Percentiles rank a stretch among this genome's conserved stretches.
These are phyloP conservation scores for Lagocephalus sceleratus DNA, from an alignment of 2,797 vertebrate genomes.

Conservation along the genomic window DNA sequence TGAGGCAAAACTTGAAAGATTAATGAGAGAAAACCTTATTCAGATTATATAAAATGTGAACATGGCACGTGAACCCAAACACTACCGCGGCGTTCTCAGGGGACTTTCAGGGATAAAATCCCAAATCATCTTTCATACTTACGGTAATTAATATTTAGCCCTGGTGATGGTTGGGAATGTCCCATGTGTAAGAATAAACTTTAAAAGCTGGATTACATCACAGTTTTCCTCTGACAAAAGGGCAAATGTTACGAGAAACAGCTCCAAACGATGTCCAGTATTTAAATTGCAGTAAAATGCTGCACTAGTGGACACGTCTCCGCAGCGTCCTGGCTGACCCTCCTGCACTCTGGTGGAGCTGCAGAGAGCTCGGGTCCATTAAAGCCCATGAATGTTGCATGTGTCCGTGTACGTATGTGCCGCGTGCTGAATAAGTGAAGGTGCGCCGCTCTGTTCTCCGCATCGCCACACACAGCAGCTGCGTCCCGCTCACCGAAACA, in stretches of 20 bases:
- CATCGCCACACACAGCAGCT: constrained; percentile 46
- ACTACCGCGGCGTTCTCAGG: no score
- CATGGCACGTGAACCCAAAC: no score
- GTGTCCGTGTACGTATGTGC: constrained; percentile 21
- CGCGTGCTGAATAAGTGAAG: constrained; percentile 54
- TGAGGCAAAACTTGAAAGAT: no score
- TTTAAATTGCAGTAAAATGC: constrained; percentile 7
- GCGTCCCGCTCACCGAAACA: constrained; percentile 33
- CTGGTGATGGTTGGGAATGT: no score
- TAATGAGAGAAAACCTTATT: no score
- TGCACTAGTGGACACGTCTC: not conserved
- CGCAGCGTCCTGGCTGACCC: constrained; percentile 24
- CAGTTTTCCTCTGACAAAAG: no score
- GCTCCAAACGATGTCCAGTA: not conserved
- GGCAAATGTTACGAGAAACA: not conserved
- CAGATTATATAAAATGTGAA: no score
- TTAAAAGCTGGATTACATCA: no score
- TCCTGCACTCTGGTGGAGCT: constrained; percentile 3
- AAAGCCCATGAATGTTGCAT: constrained; percentile 51
- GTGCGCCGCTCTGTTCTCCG: constrained; percentile 23
- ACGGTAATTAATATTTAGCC: no score
- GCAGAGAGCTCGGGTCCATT: constrained; percentile 36
- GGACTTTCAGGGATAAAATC: no score
- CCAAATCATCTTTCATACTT: no score
- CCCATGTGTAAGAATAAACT: no score